Percentiles rank a stretch among this genome's conserved stretches.
Evolutionary conservation across 2,113 vertebrate genomes (phyloP).

Genomic region (Columbina picui): DNA sequence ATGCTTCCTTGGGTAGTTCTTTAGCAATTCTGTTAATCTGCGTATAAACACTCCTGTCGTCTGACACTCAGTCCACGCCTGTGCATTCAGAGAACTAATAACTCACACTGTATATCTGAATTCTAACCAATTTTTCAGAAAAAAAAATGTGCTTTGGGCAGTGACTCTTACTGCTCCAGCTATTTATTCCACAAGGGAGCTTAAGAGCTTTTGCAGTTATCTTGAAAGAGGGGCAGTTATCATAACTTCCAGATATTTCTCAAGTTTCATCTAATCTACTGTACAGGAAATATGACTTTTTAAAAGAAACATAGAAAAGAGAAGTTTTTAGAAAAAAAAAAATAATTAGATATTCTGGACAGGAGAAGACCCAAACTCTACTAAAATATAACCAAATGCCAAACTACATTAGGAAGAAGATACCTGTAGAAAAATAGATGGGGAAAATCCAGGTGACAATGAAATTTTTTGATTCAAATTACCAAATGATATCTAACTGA

Average conservation of each 20-base stretch:
- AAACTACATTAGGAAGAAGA: not conserved
- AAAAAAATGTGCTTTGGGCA: not conserved
- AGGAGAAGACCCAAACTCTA: not conserved
- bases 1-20: not conserved
- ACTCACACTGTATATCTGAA: not conserved
- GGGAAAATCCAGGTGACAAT: not conserved
- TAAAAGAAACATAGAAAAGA: not conserved
- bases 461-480: not conserved
- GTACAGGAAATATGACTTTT: not conserved
- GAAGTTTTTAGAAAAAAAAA: not conserved
- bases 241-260: not conserved
- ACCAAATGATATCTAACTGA: not conserved
- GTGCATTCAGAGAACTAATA: not conserved
- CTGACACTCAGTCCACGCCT: not conserved
- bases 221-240: not conserved
- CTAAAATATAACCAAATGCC: not conserved
- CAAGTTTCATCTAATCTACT: not conserved
- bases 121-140: not conserved
- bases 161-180: not conserved
- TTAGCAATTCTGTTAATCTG: rapidly evolving
- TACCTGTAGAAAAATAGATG: not conserved
- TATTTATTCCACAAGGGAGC: not conserved
- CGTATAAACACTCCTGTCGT: not conserved
- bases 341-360: not conserved
- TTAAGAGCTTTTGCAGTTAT: not conserved